Conservation (phyloP, 2,888 invertebrate species). For the Caenorhabditis angaria region DNA sequence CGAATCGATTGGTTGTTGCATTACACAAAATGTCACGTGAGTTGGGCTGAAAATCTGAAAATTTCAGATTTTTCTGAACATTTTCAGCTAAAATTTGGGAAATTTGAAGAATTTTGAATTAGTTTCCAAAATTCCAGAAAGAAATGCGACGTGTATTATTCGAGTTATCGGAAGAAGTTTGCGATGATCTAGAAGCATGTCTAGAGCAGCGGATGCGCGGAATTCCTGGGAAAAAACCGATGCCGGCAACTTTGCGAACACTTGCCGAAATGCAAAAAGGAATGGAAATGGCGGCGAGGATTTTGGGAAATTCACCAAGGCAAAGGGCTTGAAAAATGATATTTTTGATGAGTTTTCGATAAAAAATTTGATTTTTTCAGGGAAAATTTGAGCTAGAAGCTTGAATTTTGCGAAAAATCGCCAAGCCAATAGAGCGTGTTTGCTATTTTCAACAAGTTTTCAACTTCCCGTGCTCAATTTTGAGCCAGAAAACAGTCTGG, state of each 20-base stretch:
- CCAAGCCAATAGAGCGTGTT: too few species aligned
- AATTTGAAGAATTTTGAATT: background rate
- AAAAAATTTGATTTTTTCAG: too few species aligned
- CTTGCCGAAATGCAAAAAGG: conserved; percentile 32
- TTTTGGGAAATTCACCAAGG: background rate
- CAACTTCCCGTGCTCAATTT: too few species aligned
- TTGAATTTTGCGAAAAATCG: too few species aligned
- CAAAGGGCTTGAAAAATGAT: background rate
- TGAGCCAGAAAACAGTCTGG: too few species aligned
- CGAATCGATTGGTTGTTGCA: conserved; percentile 42
- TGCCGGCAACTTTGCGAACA: conserved; percentile 14
- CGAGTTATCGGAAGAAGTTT: conserved; percentile 51
- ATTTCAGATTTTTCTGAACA: conserved; percentile 1
- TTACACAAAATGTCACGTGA: conserved; percentile 43
- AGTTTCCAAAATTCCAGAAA: conserved; percentile 31
- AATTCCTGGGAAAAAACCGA: conserved; percentile 40
- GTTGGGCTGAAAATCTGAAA: too few species aligned
- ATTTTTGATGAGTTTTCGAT: too few species aligned
- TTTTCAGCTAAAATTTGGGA: too few species aligned
- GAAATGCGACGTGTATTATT: conserved; percentile 52
- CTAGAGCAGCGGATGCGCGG: conserved; percentile 42
- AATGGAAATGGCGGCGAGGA: conserved; percentile 23
- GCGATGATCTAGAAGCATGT: conserved; percentile 46
- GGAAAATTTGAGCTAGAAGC: too few species aligned
- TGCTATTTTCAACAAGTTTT: too few species aligned